A percentile compares a stretch with the other conserved stretches of the same genome.
Conservation (phyloP, 2,797 vertebrate species). For the Pelobates cultripes region DNA sequence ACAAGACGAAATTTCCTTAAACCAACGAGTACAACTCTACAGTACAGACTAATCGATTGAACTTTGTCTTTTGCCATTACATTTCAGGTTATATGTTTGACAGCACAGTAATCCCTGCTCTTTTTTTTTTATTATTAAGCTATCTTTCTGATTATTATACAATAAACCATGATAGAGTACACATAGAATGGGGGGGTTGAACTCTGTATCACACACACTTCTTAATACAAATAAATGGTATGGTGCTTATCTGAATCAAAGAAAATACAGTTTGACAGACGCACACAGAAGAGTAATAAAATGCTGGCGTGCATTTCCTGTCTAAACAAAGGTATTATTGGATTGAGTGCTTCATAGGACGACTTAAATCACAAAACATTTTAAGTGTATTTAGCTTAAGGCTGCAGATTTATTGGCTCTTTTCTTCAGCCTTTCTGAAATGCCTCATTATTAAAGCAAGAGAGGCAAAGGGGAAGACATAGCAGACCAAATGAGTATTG, state of each 20-base stretch:
- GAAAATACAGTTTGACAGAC: slow-evolving; percentile 22
- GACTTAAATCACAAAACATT: slow-evolving; percentile 25
- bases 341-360: slow-evolving; percentile 30
- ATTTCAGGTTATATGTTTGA: not conserved
- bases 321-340: slow-evolving; percentile 51
- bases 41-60: not conserved
- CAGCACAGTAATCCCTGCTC: not conserved
- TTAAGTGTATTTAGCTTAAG: slow-evolving; percentile 35
- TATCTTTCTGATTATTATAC: not conserved
- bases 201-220: not conserved
- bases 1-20: not conserved
- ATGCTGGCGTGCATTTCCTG: slow-evolving; percentile 32
- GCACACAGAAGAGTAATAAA: slow-evolving; percentile 22
- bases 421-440: slow-evolving; percentile 7
- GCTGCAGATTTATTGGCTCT: slow-evolving; percentile 34
- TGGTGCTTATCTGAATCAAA: slow-evolving; percentile 29
- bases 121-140: not conserved
- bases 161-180: slow-evolving; percentile 9
- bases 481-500: too few relatives aligned
- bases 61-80: not conserved
- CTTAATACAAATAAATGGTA: slow-evolving; percentile 14
- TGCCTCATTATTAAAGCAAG: slow-evolving; percentile 1
- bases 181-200: not conserved
- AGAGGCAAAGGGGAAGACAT: too few relatives aligned
- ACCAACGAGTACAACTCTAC: not conserved